A percentile compares a stretch with the other conserved stretches of the same genome.
phyloP scores from a whole-genome alignment of 2,113 vertebrate genomes.

The Cyprichromis sp. region DNA sequence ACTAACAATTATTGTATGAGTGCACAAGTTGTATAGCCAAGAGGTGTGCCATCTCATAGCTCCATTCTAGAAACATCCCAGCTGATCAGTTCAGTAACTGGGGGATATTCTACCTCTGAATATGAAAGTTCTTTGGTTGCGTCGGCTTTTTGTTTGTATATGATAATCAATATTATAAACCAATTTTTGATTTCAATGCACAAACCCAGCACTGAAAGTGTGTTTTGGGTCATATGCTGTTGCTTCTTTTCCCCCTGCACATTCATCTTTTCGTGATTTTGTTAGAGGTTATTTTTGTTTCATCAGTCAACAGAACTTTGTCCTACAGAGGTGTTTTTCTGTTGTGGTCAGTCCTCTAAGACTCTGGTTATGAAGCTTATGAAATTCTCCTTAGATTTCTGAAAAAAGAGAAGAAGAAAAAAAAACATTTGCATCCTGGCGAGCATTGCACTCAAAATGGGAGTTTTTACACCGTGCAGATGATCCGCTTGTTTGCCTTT shows the following conservation, averaged over 20 bases:
- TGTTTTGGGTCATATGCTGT: neutral
- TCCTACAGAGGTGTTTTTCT: neutral
- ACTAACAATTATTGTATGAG: neutral
- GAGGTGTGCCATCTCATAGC: neutral
- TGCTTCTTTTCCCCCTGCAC: neutral
- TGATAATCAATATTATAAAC: neutral
- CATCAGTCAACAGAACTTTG: neutral
- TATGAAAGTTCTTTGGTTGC: neutral
- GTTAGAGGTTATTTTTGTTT: neutral
- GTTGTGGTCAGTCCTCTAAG: neutral
- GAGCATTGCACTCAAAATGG: neutral
- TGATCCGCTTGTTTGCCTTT: neutral
- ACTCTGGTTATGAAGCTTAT: neutral
- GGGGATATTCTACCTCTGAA: neutral
- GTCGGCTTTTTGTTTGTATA: neutral
- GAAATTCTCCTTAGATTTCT: neutral
- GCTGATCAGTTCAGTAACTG: neutral
- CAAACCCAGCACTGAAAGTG: neutral
- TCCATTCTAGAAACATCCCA: neutral
- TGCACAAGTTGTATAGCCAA: neutral
- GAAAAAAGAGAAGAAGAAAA: neutral
- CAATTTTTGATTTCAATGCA: neutral
- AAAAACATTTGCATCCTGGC: neutral
- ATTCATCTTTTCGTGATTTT: neutral
- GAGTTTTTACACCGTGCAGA: neutral